These are phyloP conservation scores for Sebastes cheni DNA, from an alignment of 2,797 vertebrate species.

Conservation along the genomic window DNA sequence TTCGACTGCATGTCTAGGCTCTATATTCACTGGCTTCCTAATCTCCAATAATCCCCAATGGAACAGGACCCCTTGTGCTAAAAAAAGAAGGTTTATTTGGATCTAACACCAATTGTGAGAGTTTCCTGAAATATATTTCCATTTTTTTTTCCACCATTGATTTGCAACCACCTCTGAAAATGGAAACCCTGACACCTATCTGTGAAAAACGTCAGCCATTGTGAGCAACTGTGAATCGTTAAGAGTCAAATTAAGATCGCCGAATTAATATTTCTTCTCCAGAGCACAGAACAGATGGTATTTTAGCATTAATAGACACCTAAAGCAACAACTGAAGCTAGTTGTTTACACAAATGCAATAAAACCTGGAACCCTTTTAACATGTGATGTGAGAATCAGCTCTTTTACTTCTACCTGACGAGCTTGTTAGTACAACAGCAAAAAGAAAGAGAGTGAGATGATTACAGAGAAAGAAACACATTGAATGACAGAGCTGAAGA, in stretches of 20 bases:
- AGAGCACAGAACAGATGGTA: neutral
- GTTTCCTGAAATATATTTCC: constrained; percentile 24
- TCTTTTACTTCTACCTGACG: neutral
- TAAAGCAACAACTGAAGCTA: neutral
- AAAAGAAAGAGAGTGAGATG: neutral
- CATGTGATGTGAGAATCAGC: neutral
- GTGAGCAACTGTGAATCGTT: constrained; percentile 5
- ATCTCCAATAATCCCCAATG: constrained; percentile 67
- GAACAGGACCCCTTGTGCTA: constrained; percentile 45
- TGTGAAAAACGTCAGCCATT: constrained; percentile 11
- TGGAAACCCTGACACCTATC: constrained; percentile 13
- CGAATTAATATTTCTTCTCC: neutral
- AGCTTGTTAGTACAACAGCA: neutral
- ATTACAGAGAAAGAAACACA: neutral
- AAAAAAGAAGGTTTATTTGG: constrained; percentile 60
- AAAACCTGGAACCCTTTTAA: neutral
- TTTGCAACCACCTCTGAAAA: constrained; percentile 33
- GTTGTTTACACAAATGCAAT: constrained; percentile 1
- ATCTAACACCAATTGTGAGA: constrained; percentile 58
- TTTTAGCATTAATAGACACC: neutral
- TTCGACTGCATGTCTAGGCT: constrained; percentile 51
- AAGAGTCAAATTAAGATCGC: constrained; percentile 16
- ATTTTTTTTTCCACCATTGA: neutral
- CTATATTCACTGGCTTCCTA: constrained; percentile 54
- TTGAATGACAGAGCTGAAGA: constrained; percentile 8